Base-by-base conservation (phyloP, 2,113 vertebrate genomes). In the Pluvianellus socialis region DNA sequence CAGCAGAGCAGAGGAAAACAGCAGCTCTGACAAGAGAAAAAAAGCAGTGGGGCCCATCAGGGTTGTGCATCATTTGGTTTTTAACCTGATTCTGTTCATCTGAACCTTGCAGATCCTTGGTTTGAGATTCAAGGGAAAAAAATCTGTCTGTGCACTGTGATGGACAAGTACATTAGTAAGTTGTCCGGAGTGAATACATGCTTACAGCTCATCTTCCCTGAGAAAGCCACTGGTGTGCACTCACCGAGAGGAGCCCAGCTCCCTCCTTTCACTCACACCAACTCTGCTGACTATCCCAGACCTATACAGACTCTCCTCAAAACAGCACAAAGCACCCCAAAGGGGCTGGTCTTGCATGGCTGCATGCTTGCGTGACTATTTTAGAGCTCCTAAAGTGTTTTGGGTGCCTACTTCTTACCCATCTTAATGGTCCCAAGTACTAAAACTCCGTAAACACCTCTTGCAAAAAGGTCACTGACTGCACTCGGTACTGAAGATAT, bases 351-450 rank as follows among this genome's bases (percentile, higher is more conserved):
- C 62, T 52, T 21, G 32, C 70, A 45, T 13, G 14, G 16, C 45
- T 30, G 15, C 1, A 1, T 8, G 12, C 8, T 35, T 45, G 12
- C 28, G 7, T 2, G 11, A 12, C 21, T 81, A 0, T 23, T 74
- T 22, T 32, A 71, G 45, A 72, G 65, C 44, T 90, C 47, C 42
- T n/a, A 5, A 33, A 22, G 5, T 3, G 7, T 4, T 87, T 35
- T 38, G 40, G 45, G 10, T 52, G 40, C 33, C 14, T 7, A 40
- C 80, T 89, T 90, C 70, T 18, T 44, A 32, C 27, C 12, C 21
- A 30, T 14, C 24, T 30, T 24, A 30, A 40, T 2, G 3, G 21
- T 8, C 12, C 12, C 14, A 23, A 24, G 49, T 0, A 17, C 12
- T 1, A 70, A 75, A 72, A n/a, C 5, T 0, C 11, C 4, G 15